A percentile compares a stretch with the other conserved stretches of the same genome.
These are phyloP conservation scores for Ceratina australensis DNA, from an alignment of 1,140 invertebrate species.

Conservation along the genomic window DNA sequence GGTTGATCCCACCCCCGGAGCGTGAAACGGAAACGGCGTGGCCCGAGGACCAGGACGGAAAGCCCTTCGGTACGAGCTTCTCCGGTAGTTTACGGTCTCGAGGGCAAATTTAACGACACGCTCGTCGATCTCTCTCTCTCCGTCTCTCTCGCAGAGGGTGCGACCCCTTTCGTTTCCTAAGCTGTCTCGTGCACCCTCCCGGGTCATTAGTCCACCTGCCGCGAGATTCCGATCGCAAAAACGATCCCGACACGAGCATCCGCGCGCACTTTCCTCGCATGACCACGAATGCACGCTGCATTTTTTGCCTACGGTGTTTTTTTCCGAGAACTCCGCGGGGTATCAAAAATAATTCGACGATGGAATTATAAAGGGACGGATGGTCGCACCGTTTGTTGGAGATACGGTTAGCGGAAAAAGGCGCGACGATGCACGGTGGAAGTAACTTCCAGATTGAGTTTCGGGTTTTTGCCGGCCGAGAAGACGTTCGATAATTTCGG, in stretches of 20 bases:
- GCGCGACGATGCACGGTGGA: neutral
- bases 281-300: neutral
- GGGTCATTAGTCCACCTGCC: conserved; percentile 52
- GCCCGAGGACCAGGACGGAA: conserved; percentile 1
- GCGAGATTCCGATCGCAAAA: conserved; percentile 62
- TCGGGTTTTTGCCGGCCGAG: neutral
- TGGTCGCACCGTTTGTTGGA: neutral
- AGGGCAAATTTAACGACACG: conserved; percentile 64
- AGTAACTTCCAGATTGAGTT: neutral
- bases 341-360: neutral
- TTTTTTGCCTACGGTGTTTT: conserved; percentile 5
- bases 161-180: neutral
- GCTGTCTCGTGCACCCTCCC: conserved; percentile 37
- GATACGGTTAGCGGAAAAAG: neutral
- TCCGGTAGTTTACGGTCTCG: conserved; percentile 59
- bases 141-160: neutral
- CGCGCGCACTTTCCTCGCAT: conserved; percentile 38
- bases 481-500: conserved; percentile 42
- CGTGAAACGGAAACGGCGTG: neutral
- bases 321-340: neutral
- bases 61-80: conserved; percentile 42
- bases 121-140: conserved; percentile 58
- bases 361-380: neutral
- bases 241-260: conserved; percentile 47
- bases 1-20: neutral